Conservation (phyloP, 2,797 vertebrate species). For the Sarcoramphus papa region DNA sequence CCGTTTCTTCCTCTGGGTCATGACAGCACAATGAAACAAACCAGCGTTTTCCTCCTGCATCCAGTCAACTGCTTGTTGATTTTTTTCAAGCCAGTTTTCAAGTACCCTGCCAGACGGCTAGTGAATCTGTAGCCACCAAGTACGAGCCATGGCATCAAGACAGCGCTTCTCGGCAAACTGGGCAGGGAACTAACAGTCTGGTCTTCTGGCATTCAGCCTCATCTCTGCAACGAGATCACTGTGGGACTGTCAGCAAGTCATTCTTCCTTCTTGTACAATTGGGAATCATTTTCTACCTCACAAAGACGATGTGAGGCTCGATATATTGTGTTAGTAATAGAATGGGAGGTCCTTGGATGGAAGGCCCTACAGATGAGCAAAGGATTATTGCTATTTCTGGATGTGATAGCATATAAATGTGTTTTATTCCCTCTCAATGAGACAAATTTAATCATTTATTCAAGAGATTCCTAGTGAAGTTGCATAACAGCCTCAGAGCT, state of each 20-base stretch:
- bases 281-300: neutral
- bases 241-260: slow-evolving; percentile 12
- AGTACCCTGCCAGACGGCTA: neutral
- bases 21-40: neutral
- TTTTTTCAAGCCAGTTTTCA: neutral
- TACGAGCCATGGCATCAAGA: neutral
- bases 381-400: slow-evolving; percentile 22
- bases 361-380: slow-evolving; percentile 32
- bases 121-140: neutral
- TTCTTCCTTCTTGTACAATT: neutral
- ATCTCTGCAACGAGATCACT: neutral
- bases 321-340: neutral
- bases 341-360: neutral
- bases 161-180: neutral
- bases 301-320: neutral
- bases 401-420: neutral
- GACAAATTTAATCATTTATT: neutral
- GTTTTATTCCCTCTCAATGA: slow-evolving; percentile 9
- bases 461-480: slow-evolving; percentile 13
- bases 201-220: neutral
- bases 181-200: neutral
- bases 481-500: neutral
- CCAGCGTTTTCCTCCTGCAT: neutral
- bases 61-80: neutral
- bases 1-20: neutral